These are phyloP conservation scores for Platalea minor DNA, from an alignment of 2,797 vertebrate species.

Conservation along the genomic window DNA sequence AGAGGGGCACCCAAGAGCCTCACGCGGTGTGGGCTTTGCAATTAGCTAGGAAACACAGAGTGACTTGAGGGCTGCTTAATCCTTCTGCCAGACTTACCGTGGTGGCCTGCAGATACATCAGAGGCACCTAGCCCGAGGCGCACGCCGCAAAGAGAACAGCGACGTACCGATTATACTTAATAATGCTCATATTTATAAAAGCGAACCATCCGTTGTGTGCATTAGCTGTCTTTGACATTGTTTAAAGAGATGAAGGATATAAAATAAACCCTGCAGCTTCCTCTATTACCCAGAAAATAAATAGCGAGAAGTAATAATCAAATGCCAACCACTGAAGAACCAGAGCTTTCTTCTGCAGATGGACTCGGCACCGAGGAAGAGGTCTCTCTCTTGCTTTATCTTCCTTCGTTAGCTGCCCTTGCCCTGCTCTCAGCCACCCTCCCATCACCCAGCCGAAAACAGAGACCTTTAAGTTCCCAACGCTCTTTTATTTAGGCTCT, in stretches of 20 bases:
- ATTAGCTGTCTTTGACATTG: not conserved
- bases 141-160: rapidly evolving
- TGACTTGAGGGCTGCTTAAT: not conserved
- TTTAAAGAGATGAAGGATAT: not conserved
- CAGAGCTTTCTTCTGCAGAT: not conserved
- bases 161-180: not conserved
- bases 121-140: not conserved
- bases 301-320: not conserved
- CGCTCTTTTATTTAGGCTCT: not conserved
- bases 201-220: not conserved
- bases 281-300: not conserved
- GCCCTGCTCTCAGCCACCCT: not conserved
- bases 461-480: not conserved
- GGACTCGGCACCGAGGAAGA: not conserved
- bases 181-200: not conserved
- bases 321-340: not conserved
- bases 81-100: not conserved
- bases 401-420: not conserved
- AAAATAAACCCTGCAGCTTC: constrained; percentile 10
- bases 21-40: not conserved
- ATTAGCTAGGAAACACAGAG: not conserved
- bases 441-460: not conserved
- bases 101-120: not conserved
- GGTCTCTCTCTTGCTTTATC: not conserved
- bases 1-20: not conserved